Conservation (phyloP, 2,113 vertebrate species). For the Bubo bubo region DNA sequence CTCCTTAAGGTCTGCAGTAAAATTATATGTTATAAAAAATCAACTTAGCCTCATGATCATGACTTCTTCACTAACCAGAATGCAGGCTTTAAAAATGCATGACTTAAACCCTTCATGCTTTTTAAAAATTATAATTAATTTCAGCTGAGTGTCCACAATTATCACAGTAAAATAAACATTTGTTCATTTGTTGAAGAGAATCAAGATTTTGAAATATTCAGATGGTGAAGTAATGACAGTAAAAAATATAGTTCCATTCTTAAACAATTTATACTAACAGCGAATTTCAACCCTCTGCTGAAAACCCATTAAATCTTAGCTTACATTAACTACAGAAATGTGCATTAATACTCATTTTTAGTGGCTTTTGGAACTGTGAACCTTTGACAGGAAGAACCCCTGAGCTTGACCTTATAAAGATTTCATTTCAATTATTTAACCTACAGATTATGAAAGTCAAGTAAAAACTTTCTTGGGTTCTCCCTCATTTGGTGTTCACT, state of each 20-base stretch:
- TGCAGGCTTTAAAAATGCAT: neutral
- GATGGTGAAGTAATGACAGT: neutral
- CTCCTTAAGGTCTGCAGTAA: neutral
- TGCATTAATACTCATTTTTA: neutral
- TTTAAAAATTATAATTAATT: neutral
- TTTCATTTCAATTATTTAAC: neutral
- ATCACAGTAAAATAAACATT: constrained; percentile 19
- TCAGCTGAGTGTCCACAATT: neutral
- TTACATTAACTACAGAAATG: neutral
- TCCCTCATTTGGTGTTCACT: neutral
- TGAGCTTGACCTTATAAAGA: neutral
- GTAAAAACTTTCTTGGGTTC: neutral
- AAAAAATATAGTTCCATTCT: neutral
- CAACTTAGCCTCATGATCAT: neutral
- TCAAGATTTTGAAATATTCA: neutral
- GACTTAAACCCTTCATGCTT: neutral
- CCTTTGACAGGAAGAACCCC: neutral
- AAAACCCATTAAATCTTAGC: neutral
- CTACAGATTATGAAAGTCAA: neutral
- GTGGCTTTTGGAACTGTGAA: neutral
- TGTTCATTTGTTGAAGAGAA: neutral
- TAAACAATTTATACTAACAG: neutral
- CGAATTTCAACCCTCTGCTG: neutral
- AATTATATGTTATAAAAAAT: neutral
- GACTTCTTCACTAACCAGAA: neutral